Conservation (phyloP, 2,888 invertebrate species). For the Furcula furcula region DNA sequence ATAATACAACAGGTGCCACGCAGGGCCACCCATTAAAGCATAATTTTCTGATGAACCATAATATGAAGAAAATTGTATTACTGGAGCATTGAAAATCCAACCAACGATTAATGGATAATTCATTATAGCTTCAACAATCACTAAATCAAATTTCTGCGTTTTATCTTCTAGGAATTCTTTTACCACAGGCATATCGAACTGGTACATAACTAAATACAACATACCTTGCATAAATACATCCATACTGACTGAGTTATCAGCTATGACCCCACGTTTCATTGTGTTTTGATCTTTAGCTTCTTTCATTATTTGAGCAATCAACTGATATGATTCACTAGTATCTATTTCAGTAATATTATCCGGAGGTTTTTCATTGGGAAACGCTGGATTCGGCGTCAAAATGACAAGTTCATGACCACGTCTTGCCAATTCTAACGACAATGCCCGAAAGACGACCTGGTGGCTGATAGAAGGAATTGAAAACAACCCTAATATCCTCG, state of each 20-base stretch:
- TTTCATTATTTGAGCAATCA: not conserved
- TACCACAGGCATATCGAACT: conserved; percentile 3
- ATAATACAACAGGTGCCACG: conserved; percentile 3
- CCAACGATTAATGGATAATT: conserved; percentile 3
- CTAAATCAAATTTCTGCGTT: conserved; percentile 8
- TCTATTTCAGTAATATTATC: too few relatives aligned
- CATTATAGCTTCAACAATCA: conserved; percentile 6
- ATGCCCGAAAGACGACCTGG: conserved; percentile 10
- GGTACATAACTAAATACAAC: not conserved
- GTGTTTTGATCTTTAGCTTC: not conserved
- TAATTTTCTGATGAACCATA: conserved; percentile 4
- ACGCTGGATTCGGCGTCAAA: conserved; percentile 10
- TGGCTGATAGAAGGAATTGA: conserved; percentile 12
- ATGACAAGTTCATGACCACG: conserved; percentile 11
- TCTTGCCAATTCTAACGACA: conserved; percentile 6
- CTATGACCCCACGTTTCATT: conserved; percentile 5
- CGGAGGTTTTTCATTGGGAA: conserved; percentile 6
- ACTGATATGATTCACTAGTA: conserved; percentile 2
- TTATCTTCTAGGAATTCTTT: conserved; percentile 3
- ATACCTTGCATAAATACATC: not conserved
- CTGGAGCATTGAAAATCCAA: conserved; percentile 7
- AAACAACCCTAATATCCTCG: conserved; percentile 11
- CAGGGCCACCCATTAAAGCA: conserved; percentile 1
- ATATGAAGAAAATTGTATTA: conserved; percentile 16
- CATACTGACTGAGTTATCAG: not conserved